Conservation (phyloP, 2,797 vertebrate species). For the Ctenopoma multispine region DNA sequence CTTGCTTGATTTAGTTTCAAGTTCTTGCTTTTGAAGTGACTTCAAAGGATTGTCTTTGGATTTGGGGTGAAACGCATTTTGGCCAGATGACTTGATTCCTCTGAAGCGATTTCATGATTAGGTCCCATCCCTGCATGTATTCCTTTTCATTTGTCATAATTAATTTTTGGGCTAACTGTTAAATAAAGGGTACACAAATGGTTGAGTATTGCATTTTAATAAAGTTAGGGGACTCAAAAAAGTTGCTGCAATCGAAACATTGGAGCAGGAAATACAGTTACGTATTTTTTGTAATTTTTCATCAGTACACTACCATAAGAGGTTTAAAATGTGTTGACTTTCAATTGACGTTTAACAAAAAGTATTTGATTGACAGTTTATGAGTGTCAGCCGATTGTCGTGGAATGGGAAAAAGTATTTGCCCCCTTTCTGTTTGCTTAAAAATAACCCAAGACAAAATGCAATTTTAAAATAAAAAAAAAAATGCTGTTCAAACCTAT, state of each 20-base stretch:
- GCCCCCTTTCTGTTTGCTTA: too few species aligned
- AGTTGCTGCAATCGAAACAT: neutral
- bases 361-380: too few species aligned
- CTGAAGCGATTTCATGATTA: slow-evolving; percentile 9
- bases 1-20: slow-evolving; percentile 28
- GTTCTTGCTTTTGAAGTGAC: slow-evolving; percentile 43
- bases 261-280: neutral
- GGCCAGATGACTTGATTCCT: slow-evolving; percentile 14
- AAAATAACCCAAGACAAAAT: too few species aligned
- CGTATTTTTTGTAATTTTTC: too few species aligned
- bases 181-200: neutral
- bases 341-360: too few species aligned
- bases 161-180: slow-evolving; percentile 5
- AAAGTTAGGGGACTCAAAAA: neutral
- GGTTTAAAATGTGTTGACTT: too few species aligned
- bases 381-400: too few species aligned
- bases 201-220: neutral
- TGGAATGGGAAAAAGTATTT: too few species aligned
- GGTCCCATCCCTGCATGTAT: neutral
- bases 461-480: too few species aligned
- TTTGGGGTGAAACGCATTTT: slow-evolving; percentile 33
- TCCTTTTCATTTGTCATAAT: slow-evolving; percentile 17
- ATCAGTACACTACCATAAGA: too few species aligned
- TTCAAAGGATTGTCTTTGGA: slow-evolving; percentile 42
- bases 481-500: too few species aligned